These are phyloP conservation scores for Simalia tracyae DNA, from an alignment of 2,797 vertebrate species.

Conservation along the genomic window DNA sequence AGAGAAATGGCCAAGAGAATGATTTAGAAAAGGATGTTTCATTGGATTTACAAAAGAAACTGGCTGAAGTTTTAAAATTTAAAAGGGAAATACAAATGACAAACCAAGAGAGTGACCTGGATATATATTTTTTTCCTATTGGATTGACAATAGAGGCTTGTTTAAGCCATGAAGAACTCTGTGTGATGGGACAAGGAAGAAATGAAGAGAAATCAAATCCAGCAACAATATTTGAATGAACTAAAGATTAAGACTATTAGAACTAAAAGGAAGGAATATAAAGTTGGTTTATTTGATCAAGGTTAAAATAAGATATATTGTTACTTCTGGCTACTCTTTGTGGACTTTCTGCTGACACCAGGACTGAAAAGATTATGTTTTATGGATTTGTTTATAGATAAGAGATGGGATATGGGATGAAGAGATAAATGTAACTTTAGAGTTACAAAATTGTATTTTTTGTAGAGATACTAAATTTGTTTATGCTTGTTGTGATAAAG, in stretches of 20 bases:
- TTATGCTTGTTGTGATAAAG: background rate
- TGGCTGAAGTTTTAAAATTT: background rate
- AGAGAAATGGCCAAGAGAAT: background rate
- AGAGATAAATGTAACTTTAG: background rate
- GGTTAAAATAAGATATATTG: background rate
- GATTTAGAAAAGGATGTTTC: background rate
- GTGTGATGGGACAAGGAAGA: background rate
- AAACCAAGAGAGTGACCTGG: background rate
- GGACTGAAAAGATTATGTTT: background rate
- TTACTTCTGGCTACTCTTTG: background rate
- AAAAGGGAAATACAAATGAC: background rate
- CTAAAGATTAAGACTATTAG: background rate
- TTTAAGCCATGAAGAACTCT: background rate
- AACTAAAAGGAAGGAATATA: background rate
- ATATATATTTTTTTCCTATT: background rate
- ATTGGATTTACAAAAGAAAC: background rate
- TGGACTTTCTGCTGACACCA: background rate
- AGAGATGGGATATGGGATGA: background rate
- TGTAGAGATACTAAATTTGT: background rate
- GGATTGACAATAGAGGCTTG: background rate
- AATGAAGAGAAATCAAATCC: background rate
- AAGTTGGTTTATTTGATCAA: background rate
- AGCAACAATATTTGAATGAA: background rate
- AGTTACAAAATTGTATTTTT: too few relatives aligned
- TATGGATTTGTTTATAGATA: background rate